phyloP scores from a whole-genome alignment of 2,797 vertebrate genomes.

The Pseudotriccus pelzelni region DNA sequence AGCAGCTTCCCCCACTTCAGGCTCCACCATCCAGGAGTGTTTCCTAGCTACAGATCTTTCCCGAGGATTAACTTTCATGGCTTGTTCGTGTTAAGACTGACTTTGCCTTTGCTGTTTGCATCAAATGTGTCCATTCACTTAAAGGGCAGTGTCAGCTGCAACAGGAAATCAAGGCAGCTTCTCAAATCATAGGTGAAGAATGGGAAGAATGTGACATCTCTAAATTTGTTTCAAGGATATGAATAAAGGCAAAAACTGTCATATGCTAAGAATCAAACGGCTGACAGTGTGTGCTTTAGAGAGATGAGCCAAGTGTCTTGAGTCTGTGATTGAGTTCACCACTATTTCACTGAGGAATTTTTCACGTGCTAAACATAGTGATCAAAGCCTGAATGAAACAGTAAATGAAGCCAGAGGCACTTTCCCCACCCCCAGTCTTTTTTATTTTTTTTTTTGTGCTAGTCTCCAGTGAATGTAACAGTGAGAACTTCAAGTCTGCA shows the following conservation, averaged over 20 bases:
- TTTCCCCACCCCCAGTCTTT: background rate
- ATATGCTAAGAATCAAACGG: conserved; percentile 9
- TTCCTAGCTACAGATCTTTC: background rate
- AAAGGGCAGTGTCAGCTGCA: conserved; percentile 70
- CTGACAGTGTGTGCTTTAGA: conserved; percentile 2
- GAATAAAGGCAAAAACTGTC: conserved; percentile 49
- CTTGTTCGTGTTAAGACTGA: background rate
- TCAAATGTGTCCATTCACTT: conserved; percentile 53
- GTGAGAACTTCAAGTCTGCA: background rate
- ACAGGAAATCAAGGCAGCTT: conserved; percentile 65
- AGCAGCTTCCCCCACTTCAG: background rate
- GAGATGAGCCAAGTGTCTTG: conserved; percentile 36
- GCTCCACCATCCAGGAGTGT: background rate
- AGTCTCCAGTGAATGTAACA: background rate
- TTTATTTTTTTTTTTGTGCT: background rate
- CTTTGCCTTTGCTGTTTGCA: conserved; percentile 43
- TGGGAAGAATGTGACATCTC: conserved; percentile 66
- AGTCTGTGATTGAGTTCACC: conserved; percentile 33
- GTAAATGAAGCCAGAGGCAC: conserved; percentile 6
- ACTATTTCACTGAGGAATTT: conserved; percentile 53
- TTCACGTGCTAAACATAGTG: conserved; percentile 45
- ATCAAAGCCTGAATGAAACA: conserved; percentile 54
- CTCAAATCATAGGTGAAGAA: conserved; percentile 68
- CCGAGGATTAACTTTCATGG: background rate
- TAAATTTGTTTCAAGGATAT: conserved; percentile 69